A percentile compares a stretch with the other conserved stretches of the same genome.
phyloP scores from a whole-genome alignment of 2,888 invertebrate species.

The Drosophila pseudotalamancana region DNA sequence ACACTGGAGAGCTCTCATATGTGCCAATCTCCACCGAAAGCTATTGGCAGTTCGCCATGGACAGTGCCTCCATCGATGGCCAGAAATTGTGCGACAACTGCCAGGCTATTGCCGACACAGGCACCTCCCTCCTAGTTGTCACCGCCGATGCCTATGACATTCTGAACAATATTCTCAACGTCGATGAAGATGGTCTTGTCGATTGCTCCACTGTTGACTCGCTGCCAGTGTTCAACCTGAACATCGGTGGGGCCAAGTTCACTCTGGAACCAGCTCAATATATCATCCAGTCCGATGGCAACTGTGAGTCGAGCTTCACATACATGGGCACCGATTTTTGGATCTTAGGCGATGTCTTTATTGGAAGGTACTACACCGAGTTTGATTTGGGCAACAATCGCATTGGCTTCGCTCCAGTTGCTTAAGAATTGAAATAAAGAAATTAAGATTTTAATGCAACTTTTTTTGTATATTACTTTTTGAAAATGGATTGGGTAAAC shows the following conservation, averaged over 20 bases:
- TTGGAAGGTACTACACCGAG: constrained; percentile 97
- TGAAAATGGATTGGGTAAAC: background rate
- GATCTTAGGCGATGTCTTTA: constrained; percentile 98
- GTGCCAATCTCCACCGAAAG: constrained; percentile 91
- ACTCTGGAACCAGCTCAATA: constrained; percentile 92
- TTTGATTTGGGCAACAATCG: constrained; percentile 94
- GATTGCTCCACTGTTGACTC: constrained; percentile 91
- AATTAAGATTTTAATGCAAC: background rate
- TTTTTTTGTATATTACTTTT: no score
- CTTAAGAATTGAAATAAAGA: constrained; percentile 71
- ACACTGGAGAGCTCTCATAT: constrained; percentile 87
- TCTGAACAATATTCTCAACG: constrained; percentile 31
- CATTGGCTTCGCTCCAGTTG: constrained; percentile 92
- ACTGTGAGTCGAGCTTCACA: constrained; percentile 96
- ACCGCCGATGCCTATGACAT: constrained; percentile 29
- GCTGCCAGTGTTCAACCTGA: constrained; percentile 91
- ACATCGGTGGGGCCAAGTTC: constrained; percentile 90
- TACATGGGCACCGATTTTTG: constrained; percentile 92
- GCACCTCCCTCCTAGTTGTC: constrained; percentile 96
- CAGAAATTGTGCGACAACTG: constrained; percentile 84
- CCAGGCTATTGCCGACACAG: constrained; percentile 95
- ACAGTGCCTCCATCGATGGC: constrained; percentile 86
- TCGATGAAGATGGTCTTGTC: constrained; percentile 84
- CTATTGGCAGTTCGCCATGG: constrained; percentile 99
- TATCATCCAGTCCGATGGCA: constrained; percentile 86